A percentile compares a stretch with the other conserved stretches of the same genome.
Conservation (phyloP, 2,888 invertebrate genomes). For the Lamellibrachia columna region DNA sequence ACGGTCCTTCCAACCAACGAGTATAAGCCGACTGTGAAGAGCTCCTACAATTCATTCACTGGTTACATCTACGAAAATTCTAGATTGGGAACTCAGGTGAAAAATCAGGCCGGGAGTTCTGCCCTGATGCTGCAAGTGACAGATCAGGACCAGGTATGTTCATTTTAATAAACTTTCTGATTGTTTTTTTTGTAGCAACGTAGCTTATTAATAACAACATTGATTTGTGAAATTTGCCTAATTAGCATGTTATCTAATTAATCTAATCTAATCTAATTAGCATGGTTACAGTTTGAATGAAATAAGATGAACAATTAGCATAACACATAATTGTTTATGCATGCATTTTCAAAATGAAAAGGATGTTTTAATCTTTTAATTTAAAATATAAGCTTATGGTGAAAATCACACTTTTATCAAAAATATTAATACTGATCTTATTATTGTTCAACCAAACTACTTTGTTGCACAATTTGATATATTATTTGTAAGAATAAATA, state of each 20-base stretch:
- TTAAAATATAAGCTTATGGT: neutral
- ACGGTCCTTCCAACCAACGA: slow-evolving; percentile 47
- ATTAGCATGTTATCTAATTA: too few species aligned
- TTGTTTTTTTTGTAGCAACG: too few species aligned
- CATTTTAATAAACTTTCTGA: neutral
- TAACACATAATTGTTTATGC: neutral
- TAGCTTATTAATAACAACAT: too few species aligned
- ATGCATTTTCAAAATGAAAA: neutral
- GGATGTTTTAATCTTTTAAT: neutral
- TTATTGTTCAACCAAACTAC: too few species aligned
- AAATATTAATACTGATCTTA: too few species aligned
- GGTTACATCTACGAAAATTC: slow-evolving; percentile 53
- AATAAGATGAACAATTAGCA: neutral
- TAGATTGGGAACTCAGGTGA: slow-evolving; percentile 44
- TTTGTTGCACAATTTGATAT: too few species aligned
- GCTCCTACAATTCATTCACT: slow-evolving; percentile 34
- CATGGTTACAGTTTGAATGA: neutral
- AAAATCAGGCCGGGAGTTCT: slow-evolving; percentile 30
- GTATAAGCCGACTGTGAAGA: slow-evolving; percentile 46
- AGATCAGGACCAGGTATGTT: slow-evolving; percentile 53
- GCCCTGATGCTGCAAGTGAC: slow-evolving; percentile 44
- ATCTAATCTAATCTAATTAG: neutral
- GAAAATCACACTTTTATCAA: too few species aligned
- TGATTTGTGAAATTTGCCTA: too few species aligned
- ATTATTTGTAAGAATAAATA: too few species aligned